Evolutionary conservation across 2,113 vertebrate genomes (phyloP).

Genomic region (Lasiurus borealis): DNA sequence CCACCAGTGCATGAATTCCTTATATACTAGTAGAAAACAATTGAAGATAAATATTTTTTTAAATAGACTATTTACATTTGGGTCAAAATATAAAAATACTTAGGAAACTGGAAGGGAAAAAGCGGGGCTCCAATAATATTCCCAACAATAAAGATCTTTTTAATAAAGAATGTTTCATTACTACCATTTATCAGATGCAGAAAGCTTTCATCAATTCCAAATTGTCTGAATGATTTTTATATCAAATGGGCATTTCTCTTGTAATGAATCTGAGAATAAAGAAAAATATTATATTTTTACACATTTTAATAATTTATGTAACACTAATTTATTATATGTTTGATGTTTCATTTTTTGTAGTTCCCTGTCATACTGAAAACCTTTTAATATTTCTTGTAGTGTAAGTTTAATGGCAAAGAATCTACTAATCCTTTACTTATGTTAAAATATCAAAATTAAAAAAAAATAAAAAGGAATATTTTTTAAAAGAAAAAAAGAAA

Average conservation of each 20-base stretch:
- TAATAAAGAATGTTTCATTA: background rate
- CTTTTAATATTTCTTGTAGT: background rate
- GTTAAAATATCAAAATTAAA: background rate
- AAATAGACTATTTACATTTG: no score
- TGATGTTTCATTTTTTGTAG: background rate
- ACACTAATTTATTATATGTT: background rate
- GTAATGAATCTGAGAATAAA: background rate
- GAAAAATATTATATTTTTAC: background rate
- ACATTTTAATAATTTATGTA: background rate
- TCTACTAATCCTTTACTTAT: background rate
- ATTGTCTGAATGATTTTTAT: background rate
- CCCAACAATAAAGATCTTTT: no score
- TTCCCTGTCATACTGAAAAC: background rate
- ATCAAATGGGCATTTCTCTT: background rate
- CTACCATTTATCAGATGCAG: background rate
- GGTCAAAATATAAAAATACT: no score
- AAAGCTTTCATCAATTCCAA: background rate
- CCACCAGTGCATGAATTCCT: no score
- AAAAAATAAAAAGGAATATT: background rate
- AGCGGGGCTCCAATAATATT: no score
- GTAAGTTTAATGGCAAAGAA: background rate
- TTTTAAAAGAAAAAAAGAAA: background rate
- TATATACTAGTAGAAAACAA: no score
- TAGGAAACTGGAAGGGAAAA: no score
- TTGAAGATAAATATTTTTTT: no score